phyloP scores from a whole-genome alignment of 2,888 invertebrate species.

The Sinelater perroti region DNA sequence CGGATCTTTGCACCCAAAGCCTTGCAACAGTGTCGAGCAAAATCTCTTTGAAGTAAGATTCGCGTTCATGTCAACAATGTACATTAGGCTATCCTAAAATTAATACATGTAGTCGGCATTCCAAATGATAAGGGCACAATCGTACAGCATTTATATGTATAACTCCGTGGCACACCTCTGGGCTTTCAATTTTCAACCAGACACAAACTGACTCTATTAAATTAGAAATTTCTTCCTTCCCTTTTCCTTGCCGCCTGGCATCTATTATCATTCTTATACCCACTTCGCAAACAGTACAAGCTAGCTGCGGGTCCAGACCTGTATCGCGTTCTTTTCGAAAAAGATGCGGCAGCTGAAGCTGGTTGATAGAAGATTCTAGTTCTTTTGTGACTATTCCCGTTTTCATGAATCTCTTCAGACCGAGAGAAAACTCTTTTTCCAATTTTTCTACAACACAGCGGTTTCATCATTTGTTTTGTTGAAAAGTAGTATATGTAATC shows the following conservation, averaged over 20 bases:
- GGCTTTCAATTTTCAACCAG: conserved; percentile 65
- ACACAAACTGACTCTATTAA: conserved; percentile 57
- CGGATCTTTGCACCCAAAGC: conserved; percentile 49
- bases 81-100: conserved; percentile 67
- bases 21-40: conserved; percentile 67
- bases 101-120: background rate
- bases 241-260: conserved; percentile 13
- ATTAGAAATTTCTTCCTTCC: background rate
- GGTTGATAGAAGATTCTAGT: conserved; percentile 36
- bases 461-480: too few relatives aligned
- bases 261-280: conserved; percentile 4
- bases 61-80: conserved; percentile 66
- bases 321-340: conserved; percentile 36
- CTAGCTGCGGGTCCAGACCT: conserved; percentile 31
- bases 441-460: conserved; percentile 20
- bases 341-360: conserved; percentile 41
- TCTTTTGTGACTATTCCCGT: conserved; percentile 40
- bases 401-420: conserved; percentile 40
- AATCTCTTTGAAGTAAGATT: conserved; percentile 64
- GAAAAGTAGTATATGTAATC: too few relatives aligned
- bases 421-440: conserved; percentile 3
- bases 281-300: conserved; percentile 42
- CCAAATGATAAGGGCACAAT: conserved; percentile 4
- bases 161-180: conserved; percentile 68
- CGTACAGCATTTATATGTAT: conserved; percentile 69